Base-by-base conservation (phyloP, 2,113 vertebrate species). In the Gallinago jamesoni region DNA sequence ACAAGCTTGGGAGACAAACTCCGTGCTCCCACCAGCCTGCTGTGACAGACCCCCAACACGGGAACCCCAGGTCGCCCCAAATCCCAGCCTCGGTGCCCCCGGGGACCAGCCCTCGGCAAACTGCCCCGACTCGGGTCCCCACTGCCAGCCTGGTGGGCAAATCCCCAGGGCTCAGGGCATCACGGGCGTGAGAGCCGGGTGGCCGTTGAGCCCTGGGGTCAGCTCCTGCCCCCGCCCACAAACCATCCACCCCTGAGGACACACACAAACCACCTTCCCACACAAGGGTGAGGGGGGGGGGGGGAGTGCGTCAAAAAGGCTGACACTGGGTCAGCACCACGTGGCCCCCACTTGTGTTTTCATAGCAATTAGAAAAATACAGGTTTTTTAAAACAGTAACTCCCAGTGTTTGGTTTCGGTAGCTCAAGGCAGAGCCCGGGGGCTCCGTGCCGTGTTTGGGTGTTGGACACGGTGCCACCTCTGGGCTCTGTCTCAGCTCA, bases 401-500 rank as follows among this genome's bases (percentile, higher is more conserved):
- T 52, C 14, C 24, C 14, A 14, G 50, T 15, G 50, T 27, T 62
- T 69, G 76, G 14, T 62, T 63, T 55, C 10, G 4, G 30, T 3
- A 67, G 28, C 19, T 52, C 13, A 12, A 30, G 41, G 53, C 82
- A 45, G 25, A 30, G 56, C 37, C 21, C 37, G 13, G 48, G 33
- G 52, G 27, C 27, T 28, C 50, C 6, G 25, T 5, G 4, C 2
- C 2, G 17, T 14, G 22, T 43, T 39, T 31, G 2, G 1, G 47
- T 3, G 56, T 19, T 9, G 1, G 19, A 8, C 27, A 4, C 0
- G 6, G 23, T 7, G 13, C 33, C 31, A 25, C 13, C 73, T 17
- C 53, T 1, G 1, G n/a, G 25, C 4, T 21, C 17, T 8, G 14
- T 4, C 53, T 16, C 10, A 1, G 43, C 45, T 52, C 8, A 0